phyloP scores from a whole-genome alignment of 1,140 invertebrate genomes.

The Ctenoplectra terminalis region DNA sequence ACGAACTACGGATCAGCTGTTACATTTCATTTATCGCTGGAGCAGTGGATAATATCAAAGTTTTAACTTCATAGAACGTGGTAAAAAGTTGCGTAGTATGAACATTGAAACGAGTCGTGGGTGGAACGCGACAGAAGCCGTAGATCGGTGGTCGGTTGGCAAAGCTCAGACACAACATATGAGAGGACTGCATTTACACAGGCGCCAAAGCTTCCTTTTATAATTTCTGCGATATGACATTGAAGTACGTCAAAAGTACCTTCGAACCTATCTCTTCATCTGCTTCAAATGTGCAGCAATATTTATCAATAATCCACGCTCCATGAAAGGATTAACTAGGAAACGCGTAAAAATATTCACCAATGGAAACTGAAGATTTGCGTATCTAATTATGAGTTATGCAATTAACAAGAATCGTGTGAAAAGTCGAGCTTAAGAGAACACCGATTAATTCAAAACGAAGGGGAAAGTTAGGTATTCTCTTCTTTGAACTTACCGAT shows the following conservation, averaged over 20 bases:
- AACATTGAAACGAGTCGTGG: conserved; percentile 17
- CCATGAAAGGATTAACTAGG: background rate
- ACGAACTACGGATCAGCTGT: no score
- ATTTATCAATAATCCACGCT: background rate
- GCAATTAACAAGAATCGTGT: conserved; percentile 14
- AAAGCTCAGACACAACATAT: conserved; percentile 60
- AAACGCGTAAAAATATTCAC: background rate
- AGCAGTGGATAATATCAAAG: background rate
- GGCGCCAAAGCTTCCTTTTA: conserved; percentile 28
- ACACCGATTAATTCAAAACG: conserved; percentile 24
- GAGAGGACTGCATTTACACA: conserved; percentile 45
- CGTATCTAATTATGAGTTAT: conserved; percentile 36
- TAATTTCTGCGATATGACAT: background rate
- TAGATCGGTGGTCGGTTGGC: conserved; percentile 61
- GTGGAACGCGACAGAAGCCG: conserved; percentile 67
- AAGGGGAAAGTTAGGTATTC: conserved; percentile 22
- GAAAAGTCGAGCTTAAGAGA: background rate
- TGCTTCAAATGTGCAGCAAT: background rate
- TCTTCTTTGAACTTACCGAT: conserved; percentile 43
- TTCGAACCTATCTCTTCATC: background rate
- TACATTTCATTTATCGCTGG: background rate
- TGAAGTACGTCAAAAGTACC: background rate
- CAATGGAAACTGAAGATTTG: conserved; percentile 15
- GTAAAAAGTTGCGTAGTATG: conserved; percentile 27
- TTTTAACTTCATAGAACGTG: background rate